Conservation (phyloP, 2,888 invertebrate genomes). For the Andrena trimmerana region DNA sequence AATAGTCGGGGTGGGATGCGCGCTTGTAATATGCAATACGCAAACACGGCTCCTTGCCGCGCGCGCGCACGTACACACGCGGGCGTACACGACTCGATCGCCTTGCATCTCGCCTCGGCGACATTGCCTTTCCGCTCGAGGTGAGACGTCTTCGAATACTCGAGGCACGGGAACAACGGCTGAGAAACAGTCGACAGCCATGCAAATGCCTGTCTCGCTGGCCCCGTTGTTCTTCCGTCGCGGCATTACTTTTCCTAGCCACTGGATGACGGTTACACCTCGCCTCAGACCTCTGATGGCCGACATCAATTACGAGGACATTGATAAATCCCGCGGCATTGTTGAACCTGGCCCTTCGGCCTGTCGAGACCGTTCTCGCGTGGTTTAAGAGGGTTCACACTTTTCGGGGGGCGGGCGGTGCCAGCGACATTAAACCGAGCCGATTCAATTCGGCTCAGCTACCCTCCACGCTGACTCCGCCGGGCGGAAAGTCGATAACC, state of each 20-base stretch:
- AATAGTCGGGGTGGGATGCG: slow-evolving; percentile 28
- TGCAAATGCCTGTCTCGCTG: slow-evolving; percentile 45
- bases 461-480: slow-evolving; percentile 10
- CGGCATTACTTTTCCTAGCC: slow-evolving; percentile 54
- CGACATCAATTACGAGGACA: slow-evolving; percentile 67
- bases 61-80: neutral
- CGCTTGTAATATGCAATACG: slow-evolving; percentile 57
- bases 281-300: slow-evolving; percentile 41
- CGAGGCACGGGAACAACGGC: slow-evolving; percentile 12
- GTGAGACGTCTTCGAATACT: slow-evolving; percentile 50
- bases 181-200: slow-evolving; percentile 33
- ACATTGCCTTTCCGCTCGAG: slow-evolving; percentile 48
- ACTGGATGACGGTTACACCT: slow-evolving; percentile 42
- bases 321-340: slow-evolving; percentile 64
- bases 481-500: slow-evolving; percentile 29
- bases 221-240: slow-evolving; percentile 56
- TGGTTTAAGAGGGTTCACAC: slow-evolving; percentile 22
- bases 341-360: slow-evolving; percentile 47
- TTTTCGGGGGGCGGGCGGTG: slow-evolving; percentile 9
- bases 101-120: slow-evolving; percentile 8
- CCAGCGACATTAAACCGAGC: slow-evolving; percentile 27
- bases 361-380: slow-evolving; percentile 16
- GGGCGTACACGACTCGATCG: slow-evolving; percentile 36
- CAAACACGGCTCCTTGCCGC: slow-evolving; percentile 26
- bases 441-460: slow-evolving; percentile 34